Percentiles rank a stretch among this genome's conserved stretches.
Evolutionary conservation across 2,888 invertebrate genomes (phyloP).

Genomic region (Himalopsyche tibetana): DNA sequence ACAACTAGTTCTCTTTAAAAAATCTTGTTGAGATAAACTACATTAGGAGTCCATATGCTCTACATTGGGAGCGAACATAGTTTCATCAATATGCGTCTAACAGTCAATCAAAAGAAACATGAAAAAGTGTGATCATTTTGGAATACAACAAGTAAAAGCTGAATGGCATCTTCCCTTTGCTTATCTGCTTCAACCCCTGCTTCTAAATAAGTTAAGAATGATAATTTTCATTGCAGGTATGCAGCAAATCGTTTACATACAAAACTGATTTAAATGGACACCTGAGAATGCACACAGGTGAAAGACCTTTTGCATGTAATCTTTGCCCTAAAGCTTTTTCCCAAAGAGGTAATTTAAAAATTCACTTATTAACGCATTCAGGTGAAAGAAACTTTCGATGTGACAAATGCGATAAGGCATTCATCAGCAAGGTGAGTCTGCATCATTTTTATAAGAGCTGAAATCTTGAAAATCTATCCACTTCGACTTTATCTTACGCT

Average conservation of each 20-base stretch:
- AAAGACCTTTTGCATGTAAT: neutral
- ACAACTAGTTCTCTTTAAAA: no score
- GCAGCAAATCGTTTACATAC: neutral
- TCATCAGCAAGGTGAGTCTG: neutral
- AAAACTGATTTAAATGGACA: neutral
- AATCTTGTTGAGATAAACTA: no score
- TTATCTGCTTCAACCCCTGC: no score
- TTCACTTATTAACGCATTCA: neutral
- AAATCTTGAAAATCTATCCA: no score
- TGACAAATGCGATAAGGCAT: slow-evolving; percentile 12
- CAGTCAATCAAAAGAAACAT: neutral
- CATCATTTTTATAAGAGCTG: neutral
- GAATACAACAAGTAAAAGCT: no score
- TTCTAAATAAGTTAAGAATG: neutral
- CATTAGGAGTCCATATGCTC: no score
- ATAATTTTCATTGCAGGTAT: neutral
- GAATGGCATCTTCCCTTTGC: no score
- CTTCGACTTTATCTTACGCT: no score
- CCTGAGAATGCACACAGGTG: neutral
- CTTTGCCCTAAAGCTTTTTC: slow-evolving; percentile 28
- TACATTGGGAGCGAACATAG: no score
- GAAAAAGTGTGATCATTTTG: no score
- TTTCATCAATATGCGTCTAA: neutral
- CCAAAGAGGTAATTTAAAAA: neutral
- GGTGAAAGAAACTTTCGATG: slow-evolving; percentile 31